Conservation (phyloP, 2,888 invertebrate species). For the Phengaris alcon region DNA sequence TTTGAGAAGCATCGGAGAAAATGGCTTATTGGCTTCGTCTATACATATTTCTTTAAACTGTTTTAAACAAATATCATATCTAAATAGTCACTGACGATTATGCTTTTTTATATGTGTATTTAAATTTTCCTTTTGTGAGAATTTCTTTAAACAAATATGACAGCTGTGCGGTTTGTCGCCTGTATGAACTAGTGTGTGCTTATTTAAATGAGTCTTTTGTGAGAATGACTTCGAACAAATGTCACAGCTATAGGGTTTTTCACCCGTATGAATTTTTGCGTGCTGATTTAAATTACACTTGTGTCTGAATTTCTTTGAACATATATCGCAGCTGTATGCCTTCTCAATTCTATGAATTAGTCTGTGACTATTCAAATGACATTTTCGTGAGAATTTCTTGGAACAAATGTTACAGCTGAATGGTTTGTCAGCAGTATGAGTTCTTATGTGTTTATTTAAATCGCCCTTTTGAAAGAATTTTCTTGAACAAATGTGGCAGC, state of each 20-base stretch:
- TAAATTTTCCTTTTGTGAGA: background rate
- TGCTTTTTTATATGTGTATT: background rate
- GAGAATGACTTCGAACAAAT: background rate
- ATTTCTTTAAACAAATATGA: constrained; percentile 1
- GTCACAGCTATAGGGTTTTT: background rate
- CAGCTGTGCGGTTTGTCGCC: constrained; percentile 6
- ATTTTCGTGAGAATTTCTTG: background rate
- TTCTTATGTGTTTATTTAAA: background rate
- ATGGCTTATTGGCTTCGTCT: no score
- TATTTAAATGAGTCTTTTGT: background rate
- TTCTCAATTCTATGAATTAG: background rate
- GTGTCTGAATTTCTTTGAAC: background rate
- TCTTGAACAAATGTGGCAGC: background rate
- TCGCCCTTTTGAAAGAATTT: background rate
- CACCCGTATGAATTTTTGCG: background rate
- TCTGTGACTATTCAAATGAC: background rate
- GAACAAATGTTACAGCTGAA: background rate
- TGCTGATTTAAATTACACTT: background rate
- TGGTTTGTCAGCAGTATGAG: background rate
- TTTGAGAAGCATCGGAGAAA: no score
- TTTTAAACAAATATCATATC: no score
- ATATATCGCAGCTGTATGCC: background rate
- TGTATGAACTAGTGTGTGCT: background rate
- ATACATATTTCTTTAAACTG: no score
- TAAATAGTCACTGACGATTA: background rate